Percentiles rank a stretch among this genome's conserved stretches.
These are phyloP conservation scores for Heteractis magnifica DNA, from an alignment of 92 coral and sea anemone genomes.

Conservation along the genomic window DNA sequence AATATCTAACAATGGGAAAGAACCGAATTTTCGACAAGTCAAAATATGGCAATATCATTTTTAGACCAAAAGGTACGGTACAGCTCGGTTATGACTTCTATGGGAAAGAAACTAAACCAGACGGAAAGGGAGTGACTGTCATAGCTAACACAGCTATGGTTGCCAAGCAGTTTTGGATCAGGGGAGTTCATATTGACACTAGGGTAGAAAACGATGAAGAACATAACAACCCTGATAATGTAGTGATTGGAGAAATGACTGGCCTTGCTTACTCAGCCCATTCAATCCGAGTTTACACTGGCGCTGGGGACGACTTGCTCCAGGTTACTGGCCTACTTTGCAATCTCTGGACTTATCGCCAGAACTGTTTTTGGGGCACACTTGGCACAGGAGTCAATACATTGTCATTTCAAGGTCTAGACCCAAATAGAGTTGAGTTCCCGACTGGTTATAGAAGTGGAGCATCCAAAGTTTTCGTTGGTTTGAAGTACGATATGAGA, in stretches of 20 bases:
- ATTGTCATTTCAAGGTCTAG: constrained; percentile 15
- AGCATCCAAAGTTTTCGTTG: constrained; percentile 9
- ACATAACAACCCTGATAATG: constrained; percentile 10
- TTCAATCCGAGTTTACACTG: constrained; percentile 14
- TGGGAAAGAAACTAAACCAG: neutral
- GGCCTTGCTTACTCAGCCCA: constrained; percentile 15
- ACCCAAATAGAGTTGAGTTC: constrained; percentile 8
- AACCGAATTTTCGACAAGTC: constrained; percentile 20
- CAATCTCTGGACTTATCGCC: neutral
- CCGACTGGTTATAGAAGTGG: neutral
- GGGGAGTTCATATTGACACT: constrained; percentile 20
- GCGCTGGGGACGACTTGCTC: constrained; percentile 17
- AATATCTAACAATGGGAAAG: constrained; percentile 17
- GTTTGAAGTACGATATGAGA: neutral
- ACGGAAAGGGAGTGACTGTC: constrained; percentile 22
- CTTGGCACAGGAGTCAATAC: constrained; percentile 5
- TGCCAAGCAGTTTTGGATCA: constrained; percentile 16
- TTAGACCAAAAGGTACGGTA: constrained; percentile 6
- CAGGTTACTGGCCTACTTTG: constrained; percentile 12
- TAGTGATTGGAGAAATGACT: constrained; percentile 23
- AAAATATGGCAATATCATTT: constrained; percentile 17
- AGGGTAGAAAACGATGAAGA: constrained; percentile 24
- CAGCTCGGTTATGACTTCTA: constrained; percentile 15
- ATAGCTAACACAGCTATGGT: constrained; percentile 19
- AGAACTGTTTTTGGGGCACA: neutral